Base-by-base conservation (phyloP, 1,140 invertebrate genomes). In the Pachypeltis micranthus region DNA sequence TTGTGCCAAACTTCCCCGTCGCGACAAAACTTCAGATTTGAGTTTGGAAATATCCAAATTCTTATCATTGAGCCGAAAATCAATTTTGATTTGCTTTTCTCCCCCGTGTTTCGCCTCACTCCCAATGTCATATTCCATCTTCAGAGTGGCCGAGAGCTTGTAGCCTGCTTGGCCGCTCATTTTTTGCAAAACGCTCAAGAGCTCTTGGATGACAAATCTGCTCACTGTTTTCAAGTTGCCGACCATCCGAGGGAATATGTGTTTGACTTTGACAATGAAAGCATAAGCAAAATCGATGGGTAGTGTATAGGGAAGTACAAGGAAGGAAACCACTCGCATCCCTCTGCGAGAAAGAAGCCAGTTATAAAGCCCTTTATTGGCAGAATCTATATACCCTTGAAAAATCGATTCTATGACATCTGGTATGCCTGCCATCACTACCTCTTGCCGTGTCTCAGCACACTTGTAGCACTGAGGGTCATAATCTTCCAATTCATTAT, bases 361-460 rank as follows among this genome's bases (percentile, higher is more conserved):
- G 74, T 92, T 94, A 28, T 92, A 78, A 28, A 96, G 72, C 16
- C 91, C 91, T 72, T 87, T 90, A 72, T 96, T 95, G 0, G 91
- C 90, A 1, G 88, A 84, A 69, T 93, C 89, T 66, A 93, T 92
- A 0, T 91, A 91, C 71, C 92, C 88, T 80, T 95, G 90, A 72
- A 96, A 90, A 70, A 92, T 85, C 66, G 82, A 84, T 73, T 89
- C 79, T 25, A 93, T 85, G 0, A 87, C 88, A 69, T 92, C 88
- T 1, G 90, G 90, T 66, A 93, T 80, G 73, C 89, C 85, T 63
- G 88, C 88, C 19, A 88, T 82, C 61, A 90, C 75, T 44, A 89
- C 88, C 76, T 91, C 57, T 23, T 59, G 26, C 28, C 24, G 10
- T 25, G 55, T 59, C 28, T 59, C 87, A 81, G 72, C 91, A 72